phyloP scores from a whole-genome alignment of 2,797 vertebrate species.

The Thalassophryne amazonica region DNA sequence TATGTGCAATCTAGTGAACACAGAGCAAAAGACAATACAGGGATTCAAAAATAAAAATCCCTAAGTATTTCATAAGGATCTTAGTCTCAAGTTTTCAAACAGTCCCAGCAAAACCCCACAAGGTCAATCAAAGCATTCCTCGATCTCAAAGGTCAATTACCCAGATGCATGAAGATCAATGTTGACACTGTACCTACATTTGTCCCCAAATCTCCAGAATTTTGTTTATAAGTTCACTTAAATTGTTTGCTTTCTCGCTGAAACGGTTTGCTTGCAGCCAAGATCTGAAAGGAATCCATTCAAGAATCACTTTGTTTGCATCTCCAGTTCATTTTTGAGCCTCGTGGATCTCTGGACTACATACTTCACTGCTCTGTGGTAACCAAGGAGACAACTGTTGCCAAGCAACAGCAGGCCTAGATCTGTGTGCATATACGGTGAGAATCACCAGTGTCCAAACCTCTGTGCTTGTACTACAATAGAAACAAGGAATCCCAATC shows the following conservation, averaged over 20 bases:
- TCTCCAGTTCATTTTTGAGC: slow-evolving; percentile 69
- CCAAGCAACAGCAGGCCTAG: slow-evolving; percentile 78
- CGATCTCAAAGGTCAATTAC: no score
- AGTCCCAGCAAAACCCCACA: slow-evolving; percentile 9
- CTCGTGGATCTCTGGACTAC: slow-evolving; percentile 71
- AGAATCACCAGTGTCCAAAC: slow-evolving; percentile 52
- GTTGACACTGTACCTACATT: background rate
- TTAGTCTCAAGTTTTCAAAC: background rate
- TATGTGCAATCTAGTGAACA: no score
- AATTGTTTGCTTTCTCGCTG: background rate
- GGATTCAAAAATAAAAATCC: no score
- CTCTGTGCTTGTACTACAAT: slow-evolving; percentile 55
- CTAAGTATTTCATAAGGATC: slow-evolving; percentile 5
- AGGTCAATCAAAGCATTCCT: no score
- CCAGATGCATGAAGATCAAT: no score
- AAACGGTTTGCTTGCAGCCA: slow-evolving; percentile 6
- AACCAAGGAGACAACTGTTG: slow-evolving; percentile 82
- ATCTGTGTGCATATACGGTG: slow-evolving; percentile 62
- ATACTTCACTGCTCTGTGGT: slow-evolving; percentile 72
- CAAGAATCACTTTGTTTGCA: slow-evolving; percentile 51
- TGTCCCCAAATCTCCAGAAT: background rate
- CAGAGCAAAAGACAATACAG: no score
- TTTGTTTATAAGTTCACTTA: background rate
- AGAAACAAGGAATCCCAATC: slow-evolving; percentile 44
- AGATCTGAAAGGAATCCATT: slow-evolving; percentile 33